Evolutionary conservation across 2,888 invertebrate species (phyloP).

Genomic region (Cyclophora albipunctata): DNA sequence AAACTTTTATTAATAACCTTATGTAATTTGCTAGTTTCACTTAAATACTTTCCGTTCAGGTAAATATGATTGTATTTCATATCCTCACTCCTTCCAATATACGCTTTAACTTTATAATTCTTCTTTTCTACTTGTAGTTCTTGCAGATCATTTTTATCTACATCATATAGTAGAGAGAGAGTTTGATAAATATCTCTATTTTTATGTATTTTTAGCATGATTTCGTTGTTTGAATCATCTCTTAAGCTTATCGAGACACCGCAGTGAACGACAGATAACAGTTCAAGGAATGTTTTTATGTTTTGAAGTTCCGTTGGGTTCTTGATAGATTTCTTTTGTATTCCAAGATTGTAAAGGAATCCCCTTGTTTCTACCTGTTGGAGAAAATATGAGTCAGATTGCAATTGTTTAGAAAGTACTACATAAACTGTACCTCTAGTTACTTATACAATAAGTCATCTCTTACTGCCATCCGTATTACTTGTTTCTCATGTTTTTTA

Average conservation of each 20-base stretch:
- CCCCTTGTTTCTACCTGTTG: constrained; percentile 77
- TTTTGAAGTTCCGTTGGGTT: constrained; percentile 73
- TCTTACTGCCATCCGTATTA: no score
- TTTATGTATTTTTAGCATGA: constrained; percentile 77
- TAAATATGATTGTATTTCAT: constrained; percentile 72
- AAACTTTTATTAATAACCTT: constrained; percentile 33
- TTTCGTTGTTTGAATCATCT: constrained; percentile 77
- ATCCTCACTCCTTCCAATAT: constrained; percentile 59
- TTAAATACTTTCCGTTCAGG: constrained; percentile 77
- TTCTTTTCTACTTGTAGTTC: constrained; percentile 58
- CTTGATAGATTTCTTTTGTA: constrained; percentile 74
- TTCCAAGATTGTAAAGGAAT: constrained; percentile 78
- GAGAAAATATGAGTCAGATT: constrained; percentile 12
- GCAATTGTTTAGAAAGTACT: no score
- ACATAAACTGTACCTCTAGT: no score
- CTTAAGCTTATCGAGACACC: constrained; percentile 80
- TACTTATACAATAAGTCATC: no score
- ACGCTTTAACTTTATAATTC: constrained; percentile 71
- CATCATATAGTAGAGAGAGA: constrained; percentile 47
- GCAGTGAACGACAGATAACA: constrained; percentile 79
- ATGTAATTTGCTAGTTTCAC: constrained; percentile 55
- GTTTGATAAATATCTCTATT: constrained; percentile 70
- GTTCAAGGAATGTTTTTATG: constrained; percentile 75
- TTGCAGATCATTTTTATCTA: constrained; percentile 47
- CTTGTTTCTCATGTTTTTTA: no score